Evolutionary conservation across 2,888 invertebrate genomes (phyloP).

Genomic region (Clostera curtula): DNA sequence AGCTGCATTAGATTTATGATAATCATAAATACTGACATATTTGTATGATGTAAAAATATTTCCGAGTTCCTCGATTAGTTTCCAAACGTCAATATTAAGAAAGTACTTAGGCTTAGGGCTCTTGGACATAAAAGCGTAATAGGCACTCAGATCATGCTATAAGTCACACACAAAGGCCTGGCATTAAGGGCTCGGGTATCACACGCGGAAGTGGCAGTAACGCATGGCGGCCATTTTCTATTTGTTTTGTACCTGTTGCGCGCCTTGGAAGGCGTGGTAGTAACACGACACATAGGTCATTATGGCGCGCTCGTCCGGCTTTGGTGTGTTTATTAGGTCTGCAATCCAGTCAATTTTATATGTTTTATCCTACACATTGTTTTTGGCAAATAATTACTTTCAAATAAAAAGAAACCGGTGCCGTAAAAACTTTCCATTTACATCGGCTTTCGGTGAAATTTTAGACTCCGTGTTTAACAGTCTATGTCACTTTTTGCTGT

Average conservation of each 20-base stretch:
- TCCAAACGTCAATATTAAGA: conserved; percentile 13
- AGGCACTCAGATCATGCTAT: conserved; percentile 61
- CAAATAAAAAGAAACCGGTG: too few relatives aligned
- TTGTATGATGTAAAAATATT: conserved; percentile 6
- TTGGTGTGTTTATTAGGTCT: conserved; percentile 99
- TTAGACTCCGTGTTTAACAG: too few relatives aligned
- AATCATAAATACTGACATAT: background rate
- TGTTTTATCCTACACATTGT: too few relatives aligned
- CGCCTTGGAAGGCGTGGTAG: conserved; percentile 99
- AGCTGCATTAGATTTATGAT: too few relatives aligned
- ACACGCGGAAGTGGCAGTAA: conserved; percentile 39
- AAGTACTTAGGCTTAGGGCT: conserved; percentile 18
- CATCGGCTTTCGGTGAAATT: too few relatives aligned
- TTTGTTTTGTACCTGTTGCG: conserved; percentile 88
- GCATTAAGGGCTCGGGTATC: conserved; percentile 56
- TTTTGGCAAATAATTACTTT: too few relatives aligned
- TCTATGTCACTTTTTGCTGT: too few relatives aligned
- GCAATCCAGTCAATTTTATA: conserved; percentile 50
- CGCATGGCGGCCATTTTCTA: conserved; percentile 45
- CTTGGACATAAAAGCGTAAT: conserved; percentile 29
- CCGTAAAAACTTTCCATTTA: too few relatives aligned
- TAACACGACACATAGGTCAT: conserved; percentile 99
- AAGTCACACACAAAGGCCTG: conserved; percentile 66
- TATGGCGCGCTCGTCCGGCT: conserved; percentile 99
- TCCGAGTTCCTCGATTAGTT: conserved; percentile 17